Conservation (phyloP, 2,113 vertebrate genomes). For the Phrynosoma platyrhinos region DNA sequence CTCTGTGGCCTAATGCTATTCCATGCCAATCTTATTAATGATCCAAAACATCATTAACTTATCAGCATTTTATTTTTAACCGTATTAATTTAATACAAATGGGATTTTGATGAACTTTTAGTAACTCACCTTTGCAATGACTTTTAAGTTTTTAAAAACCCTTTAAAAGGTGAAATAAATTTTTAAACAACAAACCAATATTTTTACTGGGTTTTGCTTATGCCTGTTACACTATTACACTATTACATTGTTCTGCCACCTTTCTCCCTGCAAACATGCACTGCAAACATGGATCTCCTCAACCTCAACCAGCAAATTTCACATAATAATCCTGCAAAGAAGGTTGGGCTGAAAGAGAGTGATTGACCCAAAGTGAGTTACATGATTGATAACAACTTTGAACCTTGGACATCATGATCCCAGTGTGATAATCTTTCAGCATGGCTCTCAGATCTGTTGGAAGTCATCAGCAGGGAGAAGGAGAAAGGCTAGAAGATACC, state of each 20-base stretch:
- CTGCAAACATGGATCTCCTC: not conserved
- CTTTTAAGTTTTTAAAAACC: conserved; percentile 3
- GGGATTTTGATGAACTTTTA: conserved; percentile 6
- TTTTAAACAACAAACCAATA: not conserved
- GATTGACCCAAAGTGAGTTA: not conserved
- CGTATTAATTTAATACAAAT: conserved; percentile 60
- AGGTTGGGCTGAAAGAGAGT: not conserved
- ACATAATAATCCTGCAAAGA: not conserved
- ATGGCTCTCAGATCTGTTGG: too few relatives aligned
- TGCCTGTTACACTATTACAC: not conserved
- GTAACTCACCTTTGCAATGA: not conserved
- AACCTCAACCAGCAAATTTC: not conserved
- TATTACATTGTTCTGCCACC: not conserved
- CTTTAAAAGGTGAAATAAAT: not conserved
- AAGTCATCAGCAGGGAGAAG: too few relatives aligned
- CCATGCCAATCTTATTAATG: conserved; percentile 61
- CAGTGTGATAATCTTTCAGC: too few relatives aligned
- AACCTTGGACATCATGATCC: not conserved
- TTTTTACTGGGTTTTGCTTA: not conserved
- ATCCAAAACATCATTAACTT: conserved; percentile 57
- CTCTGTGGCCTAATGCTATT: conserved; percentile 49
- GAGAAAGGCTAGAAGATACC: too few relatives aligned
- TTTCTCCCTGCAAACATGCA: too few relatives aligned
- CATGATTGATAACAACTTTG: not conserved
- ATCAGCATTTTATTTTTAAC: conserved; percentile 55